Conservation (phyloP, 1,140 invertebrate species). For the Carposina sasakii region DNA sequence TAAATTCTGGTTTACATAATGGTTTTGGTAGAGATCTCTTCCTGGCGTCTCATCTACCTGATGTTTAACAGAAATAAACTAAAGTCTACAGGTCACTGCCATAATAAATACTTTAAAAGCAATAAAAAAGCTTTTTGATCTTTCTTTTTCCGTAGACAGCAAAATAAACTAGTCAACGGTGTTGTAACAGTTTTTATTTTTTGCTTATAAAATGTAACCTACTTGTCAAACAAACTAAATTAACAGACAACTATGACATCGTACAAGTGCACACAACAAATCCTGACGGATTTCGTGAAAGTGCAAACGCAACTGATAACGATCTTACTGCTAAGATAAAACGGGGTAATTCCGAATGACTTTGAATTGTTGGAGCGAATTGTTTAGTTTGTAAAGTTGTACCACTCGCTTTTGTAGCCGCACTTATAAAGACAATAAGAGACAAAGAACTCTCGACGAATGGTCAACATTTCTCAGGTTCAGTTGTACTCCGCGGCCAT, state of each 20-base stretch:
- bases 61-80: too few species aligned
- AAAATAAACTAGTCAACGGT: too few species aligned
- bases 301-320: conserved; percentile 7
- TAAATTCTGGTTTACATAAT: too few species aligned
- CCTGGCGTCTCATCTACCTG: too few species aligned
- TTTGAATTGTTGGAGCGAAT: conserved; percentile 5
- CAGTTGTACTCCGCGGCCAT: conserved; percentile 21
- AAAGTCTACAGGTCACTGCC: too few species aligned
- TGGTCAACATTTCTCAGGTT: conserved; percentile 44
- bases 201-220: too few species aligned
- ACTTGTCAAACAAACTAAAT: conserved; percentile 46
- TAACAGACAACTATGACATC: conserved; percentile 64
- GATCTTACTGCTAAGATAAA: conserved; percentile 20
- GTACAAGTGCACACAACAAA: conserved; percentile 52
- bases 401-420: conserved; percentile 47
- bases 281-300: conserved; percentile 13
- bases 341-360: conserved; percentile 15
- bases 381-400: conserved; percentile 22
- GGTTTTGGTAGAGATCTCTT: too few species aligned
- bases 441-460: conserved; percentile 50
- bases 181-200: too few species aligned
- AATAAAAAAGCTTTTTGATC: too few species aligned
- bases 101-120: too few species aligned
- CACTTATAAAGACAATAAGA: conserved; percentile 51
- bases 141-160: too few species aligned